These are phyloP conservation scores for Pachyramphus minor DNA, from an alignment of 2,113 vertebrate species.

Conservation along the genomic window DNA sequence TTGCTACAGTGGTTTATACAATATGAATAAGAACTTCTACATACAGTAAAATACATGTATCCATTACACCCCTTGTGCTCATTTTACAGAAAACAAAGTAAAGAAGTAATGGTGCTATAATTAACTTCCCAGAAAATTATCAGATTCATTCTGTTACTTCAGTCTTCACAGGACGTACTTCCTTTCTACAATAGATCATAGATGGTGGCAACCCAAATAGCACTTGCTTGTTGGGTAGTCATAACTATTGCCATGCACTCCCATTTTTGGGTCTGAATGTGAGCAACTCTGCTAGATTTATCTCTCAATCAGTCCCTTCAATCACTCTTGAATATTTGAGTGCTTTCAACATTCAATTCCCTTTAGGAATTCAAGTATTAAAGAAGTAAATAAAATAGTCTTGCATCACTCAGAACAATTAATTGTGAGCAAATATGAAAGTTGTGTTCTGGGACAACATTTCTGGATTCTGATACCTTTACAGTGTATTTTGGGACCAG, in stretches of 20 bases:
- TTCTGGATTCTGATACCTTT: background rate
- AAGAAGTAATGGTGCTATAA: background rate
- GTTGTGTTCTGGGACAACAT: background rate
- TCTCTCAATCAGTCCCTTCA: background rate
- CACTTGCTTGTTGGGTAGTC: background rate
- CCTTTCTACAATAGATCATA: background rate
- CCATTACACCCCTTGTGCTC: background rate
- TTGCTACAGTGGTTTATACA: background rate
- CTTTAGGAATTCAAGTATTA: background rate
- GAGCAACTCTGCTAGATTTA: background rate
- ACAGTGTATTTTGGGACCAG: background rate
- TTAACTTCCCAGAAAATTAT: slow-evolving; percentile 31
- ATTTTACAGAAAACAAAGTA: slow-evolving; percentile 13
- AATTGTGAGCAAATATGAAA: background rate
- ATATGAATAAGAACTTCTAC: background rate
- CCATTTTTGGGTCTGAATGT: background rate
- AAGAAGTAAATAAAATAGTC: background rate
- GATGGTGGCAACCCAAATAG: background rate
- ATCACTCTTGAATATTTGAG: background rate
- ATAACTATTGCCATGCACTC: background rate
- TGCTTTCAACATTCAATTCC: background rate
- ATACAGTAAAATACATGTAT: background rate
- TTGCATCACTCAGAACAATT: background rate
- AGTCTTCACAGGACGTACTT: background rate
- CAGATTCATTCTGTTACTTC: background rate